Conservation (phyloP, 1,140 invertebrate genomes). For the Ctenoplectra terminalis region DNA sequence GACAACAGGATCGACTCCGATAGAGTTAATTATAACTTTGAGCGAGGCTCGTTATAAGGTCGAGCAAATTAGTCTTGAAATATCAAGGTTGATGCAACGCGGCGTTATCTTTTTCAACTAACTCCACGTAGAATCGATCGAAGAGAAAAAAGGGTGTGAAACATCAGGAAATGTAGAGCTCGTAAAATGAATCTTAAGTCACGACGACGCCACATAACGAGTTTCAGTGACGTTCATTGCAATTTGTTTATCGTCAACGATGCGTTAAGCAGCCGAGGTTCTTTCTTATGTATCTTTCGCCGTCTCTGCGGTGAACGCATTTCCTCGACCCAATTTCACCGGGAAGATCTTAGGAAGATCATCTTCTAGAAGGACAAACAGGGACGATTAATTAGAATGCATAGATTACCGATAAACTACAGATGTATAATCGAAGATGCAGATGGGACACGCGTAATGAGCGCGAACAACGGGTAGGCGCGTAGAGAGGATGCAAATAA, state of each 20-base stretch:
- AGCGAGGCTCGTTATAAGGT: background rate
- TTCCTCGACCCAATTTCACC: conserved; percentile 14
- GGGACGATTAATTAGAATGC: background rate
- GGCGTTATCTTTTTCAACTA: background rate
- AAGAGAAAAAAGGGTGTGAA: no score
- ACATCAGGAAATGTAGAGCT: background rate
- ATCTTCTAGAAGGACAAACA: background rate
- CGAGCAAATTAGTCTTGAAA: conserved; percentile 3
- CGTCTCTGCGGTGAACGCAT: background rate
- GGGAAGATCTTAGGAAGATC: background rate
- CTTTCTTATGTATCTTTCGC: no score
- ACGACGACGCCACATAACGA: background rate
- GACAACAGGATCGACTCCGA: conserved; percentile 14
- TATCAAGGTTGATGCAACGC: background rate
- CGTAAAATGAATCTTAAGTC: background rate
- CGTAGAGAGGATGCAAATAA: background rate
- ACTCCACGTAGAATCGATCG: background rate
- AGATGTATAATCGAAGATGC: background rate
- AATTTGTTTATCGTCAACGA: background rate
- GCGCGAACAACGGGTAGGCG: background rate
- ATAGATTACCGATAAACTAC: background rate
- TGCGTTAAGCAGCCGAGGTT: no score
- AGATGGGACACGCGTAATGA: background rate
- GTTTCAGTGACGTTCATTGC: background rate
- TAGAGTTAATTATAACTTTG: conserved; percentile 37